Conservation (phyloP, 2,797 vertebrate species). For the Rallus crepitans region DNA sequence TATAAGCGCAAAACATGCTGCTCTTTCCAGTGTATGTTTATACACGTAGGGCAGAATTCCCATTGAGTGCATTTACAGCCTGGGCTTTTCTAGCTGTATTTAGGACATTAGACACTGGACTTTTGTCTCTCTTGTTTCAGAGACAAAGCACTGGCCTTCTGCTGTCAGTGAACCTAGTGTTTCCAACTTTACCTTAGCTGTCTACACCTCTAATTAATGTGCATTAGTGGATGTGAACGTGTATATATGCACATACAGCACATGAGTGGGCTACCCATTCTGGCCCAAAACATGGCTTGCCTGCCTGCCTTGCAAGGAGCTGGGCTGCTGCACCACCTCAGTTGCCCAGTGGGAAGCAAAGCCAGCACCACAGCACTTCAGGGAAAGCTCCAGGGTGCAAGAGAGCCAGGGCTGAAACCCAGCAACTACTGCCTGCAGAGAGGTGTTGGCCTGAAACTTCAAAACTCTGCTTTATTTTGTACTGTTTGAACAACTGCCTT, state of each 20-base stretch:
- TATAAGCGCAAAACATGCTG: neutral
- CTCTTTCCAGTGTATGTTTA: slow-evolving; percentile 36
- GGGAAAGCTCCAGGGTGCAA: neutral
- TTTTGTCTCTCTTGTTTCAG: slow-evolving; percentile 60
- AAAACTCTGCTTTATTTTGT: neutral
- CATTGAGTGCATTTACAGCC: slow-evolving; percentile 54
- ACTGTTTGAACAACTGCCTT: neutral
- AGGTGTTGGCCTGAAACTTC: neutral
- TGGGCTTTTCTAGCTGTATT: slow-evolving; percentile 59
- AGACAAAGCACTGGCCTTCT: slow-evolving; percentile 44
- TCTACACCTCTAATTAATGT: neutral
- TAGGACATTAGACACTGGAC: slow-evolving; percentile 30
- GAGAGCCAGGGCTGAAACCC: neutral
- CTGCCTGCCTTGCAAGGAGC: neutral
- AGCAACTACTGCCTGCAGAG: neutral
- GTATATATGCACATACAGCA: neutral
- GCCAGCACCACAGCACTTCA: neutral
- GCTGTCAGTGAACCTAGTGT: neutral
- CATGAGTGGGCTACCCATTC: neutral
- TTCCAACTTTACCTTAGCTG: slow-evolving; percentile 45
- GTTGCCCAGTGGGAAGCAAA: neutral
- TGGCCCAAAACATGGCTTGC: neutral
- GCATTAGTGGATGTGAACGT: neutral
- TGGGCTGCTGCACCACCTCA: neutral
- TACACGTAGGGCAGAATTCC: slow-evolving; percentile 13